Percentiles rank a stretch among this genome's conserved stretches.
phyloP scores from a whole-genome alignment of 2,888 invertebrate species.

The Aleiodes alternator region DNA sequence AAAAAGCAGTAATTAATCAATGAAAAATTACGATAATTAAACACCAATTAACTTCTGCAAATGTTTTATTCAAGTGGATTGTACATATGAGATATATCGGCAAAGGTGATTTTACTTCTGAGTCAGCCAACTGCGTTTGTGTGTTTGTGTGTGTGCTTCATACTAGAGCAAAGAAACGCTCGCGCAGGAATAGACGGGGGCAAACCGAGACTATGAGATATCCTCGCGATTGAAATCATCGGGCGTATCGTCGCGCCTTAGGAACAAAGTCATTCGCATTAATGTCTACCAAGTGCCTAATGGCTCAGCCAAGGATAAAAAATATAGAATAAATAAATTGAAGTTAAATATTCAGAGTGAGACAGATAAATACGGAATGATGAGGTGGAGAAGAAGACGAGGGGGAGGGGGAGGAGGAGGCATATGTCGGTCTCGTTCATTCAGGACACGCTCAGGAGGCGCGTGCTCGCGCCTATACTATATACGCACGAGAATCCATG shows the following conservation, averaged over 20 bases:
- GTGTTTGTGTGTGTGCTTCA: background rate
- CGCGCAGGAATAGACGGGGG: background rate
- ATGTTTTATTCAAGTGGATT: constrained; percentile 41
- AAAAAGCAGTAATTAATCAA: constrained; percentile 28
- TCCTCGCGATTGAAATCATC: constrained; percentile 46
- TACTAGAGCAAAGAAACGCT: background rate
- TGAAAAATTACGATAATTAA: constrained; percentile 29
- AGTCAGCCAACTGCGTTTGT: constrained; percentile 15
- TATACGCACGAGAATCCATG: constrained; percentile 67
- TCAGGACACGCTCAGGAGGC: constrained; percentile 56
- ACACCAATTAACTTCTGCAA: constrained; percentile 39
- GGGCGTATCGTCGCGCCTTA: constrained; percentile 42
- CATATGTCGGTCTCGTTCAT: constrained; percentile 52
- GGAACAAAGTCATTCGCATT: constrained; percentile 49
- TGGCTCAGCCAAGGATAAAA: constrained; percentile 11
- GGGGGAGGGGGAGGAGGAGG: background rate
- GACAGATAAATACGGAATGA: constrained; percentile 19
- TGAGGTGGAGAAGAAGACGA: constrained; percentile 34
- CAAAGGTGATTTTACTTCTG: constrained; percentile 32
- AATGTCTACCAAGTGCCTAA: constrained; percentile 41
- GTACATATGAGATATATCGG: constrained; percentile 32
- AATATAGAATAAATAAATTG: background rate
- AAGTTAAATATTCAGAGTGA: background rate
- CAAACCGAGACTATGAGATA: constrained; percentile 16
- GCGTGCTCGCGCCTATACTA: constrained; percentile 52